Conservation (phyloP, 1,140 invertebrate genomes). For the Grapholita molesta region DNA sequence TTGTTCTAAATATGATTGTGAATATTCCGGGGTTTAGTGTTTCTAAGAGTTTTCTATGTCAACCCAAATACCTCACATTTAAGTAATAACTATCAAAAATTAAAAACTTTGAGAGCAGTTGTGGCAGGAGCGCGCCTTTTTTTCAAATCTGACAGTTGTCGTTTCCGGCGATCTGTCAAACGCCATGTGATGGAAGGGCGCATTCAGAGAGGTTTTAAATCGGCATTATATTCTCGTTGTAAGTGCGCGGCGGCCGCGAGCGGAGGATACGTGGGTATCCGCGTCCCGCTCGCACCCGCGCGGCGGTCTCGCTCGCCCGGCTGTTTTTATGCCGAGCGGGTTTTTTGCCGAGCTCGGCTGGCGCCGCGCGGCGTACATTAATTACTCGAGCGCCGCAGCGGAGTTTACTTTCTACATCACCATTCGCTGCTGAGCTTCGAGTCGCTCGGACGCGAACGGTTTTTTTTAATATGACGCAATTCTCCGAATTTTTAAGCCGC, state of each 20-base stretch:
- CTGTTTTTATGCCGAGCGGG: slow-evolving; percentile 75
- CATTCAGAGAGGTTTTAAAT: slow-evolving; percentile 74
- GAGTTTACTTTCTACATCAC: slow-evolving; percentile 13
- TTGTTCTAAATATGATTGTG: neutral
- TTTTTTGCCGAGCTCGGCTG: slow-evolving; percentile 68
- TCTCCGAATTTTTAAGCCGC: too few relatives aligned
- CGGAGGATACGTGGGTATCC: slow-evolving; percentile 66
- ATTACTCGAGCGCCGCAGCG: neutral
- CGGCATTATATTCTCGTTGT: slow-evolving; percentile 35
- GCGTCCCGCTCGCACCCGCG: slow-evolving; percentile 47
- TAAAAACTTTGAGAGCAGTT: neutral
- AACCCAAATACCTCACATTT: neutral
- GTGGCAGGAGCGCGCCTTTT: slow-evolving; percentile 49
- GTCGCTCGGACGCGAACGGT: neutral
- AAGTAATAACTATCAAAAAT: neutral
- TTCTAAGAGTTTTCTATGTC: neutral
- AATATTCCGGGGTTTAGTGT: neutral
- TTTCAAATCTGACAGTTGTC: slow-evolving; percentile 72
- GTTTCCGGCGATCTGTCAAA: slow-evolving; percentile 75
- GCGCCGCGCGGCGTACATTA: slow-evolving; percentile 40
- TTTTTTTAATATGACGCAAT: neutral
- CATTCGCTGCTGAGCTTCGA: neutral
- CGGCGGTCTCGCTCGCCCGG: slow-evolving; percentile 52
- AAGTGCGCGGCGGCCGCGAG: slow-evolving; percentile 39
- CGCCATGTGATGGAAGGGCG: slow-evolving; percentile 77